phyloP scores from a whole-genome alignment of 2,888 invertebrate species.

The Heliconius hortense region DNA sequence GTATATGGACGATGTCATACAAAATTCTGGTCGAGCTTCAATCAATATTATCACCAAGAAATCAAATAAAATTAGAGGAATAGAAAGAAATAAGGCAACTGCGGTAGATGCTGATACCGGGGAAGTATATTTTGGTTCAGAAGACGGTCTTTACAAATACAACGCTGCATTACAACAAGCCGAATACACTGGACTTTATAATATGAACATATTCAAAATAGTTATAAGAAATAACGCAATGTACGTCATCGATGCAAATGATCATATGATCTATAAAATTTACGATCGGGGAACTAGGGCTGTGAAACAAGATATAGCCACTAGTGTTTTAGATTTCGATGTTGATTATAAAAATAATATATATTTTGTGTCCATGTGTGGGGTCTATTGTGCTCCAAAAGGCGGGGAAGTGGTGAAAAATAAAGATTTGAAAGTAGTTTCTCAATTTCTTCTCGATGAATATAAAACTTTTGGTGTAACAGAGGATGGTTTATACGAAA shows the following conservation, averaged over 20 bases:
- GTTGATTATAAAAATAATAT: conserved; percentile 65
- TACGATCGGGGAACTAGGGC: conserved; percentile 55
- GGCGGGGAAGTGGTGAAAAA: conserved; percentile 64
- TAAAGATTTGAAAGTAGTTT: conserved; percentile 57
- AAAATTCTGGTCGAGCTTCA: conserved; percentile 68
- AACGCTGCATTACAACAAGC: conserved; percentile 61
- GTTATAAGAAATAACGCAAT: conserved; percentile 68
- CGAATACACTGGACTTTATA: conserved; percentile 64
- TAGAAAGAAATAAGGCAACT: conserved; percentile 67
- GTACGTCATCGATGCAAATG: conserved; percentile 68
- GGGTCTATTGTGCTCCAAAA: conserved; percentile 61
- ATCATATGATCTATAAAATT: conserved; percentile 70
- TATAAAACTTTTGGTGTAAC: conserved; percentile 61
- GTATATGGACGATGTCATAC: conserved; percentile 70
- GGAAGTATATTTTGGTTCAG: conserved; percentile 72
- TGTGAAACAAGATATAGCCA: conserved; percentile 56
- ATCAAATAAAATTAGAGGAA: conserved; percentile 60
- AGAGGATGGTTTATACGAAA: conserved; percentile 59
- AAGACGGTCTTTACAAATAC: conserved; percentile 70
- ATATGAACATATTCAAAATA: conserved; percentile 69
- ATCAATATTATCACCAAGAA: conserved; percentile 66
- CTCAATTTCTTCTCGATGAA: conserved; percentile 62
- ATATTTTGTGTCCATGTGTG: conserved; percentile 69
- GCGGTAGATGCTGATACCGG: conserved; percentile 66
- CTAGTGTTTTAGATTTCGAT: conserved; percentile 65